Evolutionary conservation across 2,797 vertebrate genomes (phyloP).

Genomic region (Microcaecilia unicolor): DNA sequence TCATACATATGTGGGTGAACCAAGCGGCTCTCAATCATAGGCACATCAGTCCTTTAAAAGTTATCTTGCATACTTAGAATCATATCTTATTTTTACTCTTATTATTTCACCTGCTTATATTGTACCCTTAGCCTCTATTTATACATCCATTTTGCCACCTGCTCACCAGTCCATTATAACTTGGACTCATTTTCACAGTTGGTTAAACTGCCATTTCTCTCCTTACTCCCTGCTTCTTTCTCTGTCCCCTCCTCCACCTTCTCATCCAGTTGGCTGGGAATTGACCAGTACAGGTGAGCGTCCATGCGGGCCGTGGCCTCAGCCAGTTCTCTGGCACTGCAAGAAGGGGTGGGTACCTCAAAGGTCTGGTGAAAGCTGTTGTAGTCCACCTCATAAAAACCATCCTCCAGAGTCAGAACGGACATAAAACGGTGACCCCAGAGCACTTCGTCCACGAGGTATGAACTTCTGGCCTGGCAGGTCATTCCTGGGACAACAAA

Average conservation of each 20-base stretch:
- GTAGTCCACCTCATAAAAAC: constrained; percentile 88
- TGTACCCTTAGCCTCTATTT: not conserved
- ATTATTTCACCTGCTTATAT: not conserved
- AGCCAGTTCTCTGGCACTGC: constrained; percentile 77
- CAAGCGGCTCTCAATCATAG: too few species aligned
- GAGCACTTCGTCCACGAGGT: constrained; percentile 76
- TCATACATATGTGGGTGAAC: too few species aligned
- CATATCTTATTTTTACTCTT: not conserved
- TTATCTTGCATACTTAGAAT: not conserved
- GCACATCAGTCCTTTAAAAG: too few species aligned
- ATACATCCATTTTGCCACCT: not conserved
- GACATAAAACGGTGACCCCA: constrained; percentile 92
- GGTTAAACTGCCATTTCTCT: constrained; percentile 32
- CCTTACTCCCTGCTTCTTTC: constrained; percentile 10
- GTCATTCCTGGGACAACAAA: constrained; percentile 69
- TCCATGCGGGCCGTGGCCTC: constrained; percentile 71
- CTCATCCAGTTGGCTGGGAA: constrained; percentile 81
- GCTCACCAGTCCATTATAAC: not conserved
- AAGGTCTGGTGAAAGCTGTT: constrained; percentile 87
- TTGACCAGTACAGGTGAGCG: constrained; percentile 88
- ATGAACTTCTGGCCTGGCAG: constrained; percentile 88
- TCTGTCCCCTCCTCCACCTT: constrained; percentile 56
- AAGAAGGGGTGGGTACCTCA: constrained; percentile 81
- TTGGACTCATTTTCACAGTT: not conserved
- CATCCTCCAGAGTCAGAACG: constrained; percentile 80